These are phyloP conservation scores for Athalia circularis DNA, from an alignment of 2,888 invertebrate genomes.

Conservation along the genomic window DNA sequence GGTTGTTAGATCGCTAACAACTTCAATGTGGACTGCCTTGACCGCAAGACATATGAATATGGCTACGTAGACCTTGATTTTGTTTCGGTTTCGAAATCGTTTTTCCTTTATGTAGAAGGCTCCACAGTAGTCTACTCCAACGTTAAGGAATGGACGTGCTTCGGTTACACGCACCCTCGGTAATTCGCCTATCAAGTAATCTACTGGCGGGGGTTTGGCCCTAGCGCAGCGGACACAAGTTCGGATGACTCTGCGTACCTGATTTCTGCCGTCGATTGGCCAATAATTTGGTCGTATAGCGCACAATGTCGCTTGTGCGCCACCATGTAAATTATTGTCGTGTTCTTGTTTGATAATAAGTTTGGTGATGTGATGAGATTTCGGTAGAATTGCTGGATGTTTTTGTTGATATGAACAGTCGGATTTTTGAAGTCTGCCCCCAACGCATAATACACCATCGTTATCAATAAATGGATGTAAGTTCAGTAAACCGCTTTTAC, in stretches of 20 bases:
- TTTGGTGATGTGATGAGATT: conserved; percentile 53
- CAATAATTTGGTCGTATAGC: conserved; percentile 44
- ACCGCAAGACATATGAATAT: conserved; percentile 63
- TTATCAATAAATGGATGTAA: conserved; percentile 55
- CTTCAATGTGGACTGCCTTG: conserved; percentile 63
- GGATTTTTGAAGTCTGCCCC: conserved; percentile 54
- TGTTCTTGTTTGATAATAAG: conserved; percentile 54
- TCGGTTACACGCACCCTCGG: conserved; percentile 61
- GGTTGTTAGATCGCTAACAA: conserved; percentile 50
- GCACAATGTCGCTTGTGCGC: conserved; percentile 52
- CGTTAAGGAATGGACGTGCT: conserved; percentile 58
- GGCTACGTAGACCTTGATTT: conserved; percentile 60
- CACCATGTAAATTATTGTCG: conserved; percentile 51
- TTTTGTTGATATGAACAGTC: conserved; percentile 46
- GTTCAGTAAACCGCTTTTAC: conserved; percentile 49
- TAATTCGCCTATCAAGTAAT: conserved; percentile 61
- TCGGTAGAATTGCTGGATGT: conserved; percentile 55
- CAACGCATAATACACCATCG: conserved; percentile 53
- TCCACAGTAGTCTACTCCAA: conserved; percentile 51
- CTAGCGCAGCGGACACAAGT: conserved; percentile 47
- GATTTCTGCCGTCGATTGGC: conserved; percentile 38
- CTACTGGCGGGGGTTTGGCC: conserved; percentile 53
- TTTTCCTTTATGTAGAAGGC: conserved; percentile 54
- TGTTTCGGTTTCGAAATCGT: conserved; percentile 53
- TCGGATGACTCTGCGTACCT: conserved; percentile 27